Evolutionary conservation across 2,797 vertebrate species (phyloP), one percentile per base, ranked within the genome.

Genomic region (Lagocephalus sceleratus): DNA sequence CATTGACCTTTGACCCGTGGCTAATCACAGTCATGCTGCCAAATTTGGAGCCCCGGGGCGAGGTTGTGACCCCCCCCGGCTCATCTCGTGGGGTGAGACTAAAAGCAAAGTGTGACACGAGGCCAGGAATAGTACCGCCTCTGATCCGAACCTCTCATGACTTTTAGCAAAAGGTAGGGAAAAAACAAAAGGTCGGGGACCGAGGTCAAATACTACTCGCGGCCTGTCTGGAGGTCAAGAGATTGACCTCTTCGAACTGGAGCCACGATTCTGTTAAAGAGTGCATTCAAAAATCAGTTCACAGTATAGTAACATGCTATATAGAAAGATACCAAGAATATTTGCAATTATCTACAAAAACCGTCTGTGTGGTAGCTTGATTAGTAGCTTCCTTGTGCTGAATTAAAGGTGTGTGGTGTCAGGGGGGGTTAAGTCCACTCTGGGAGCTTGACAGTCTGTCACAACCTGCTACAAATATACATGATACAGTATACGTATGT

Each of bases 261-360:
- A 71, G 63, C 45, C 25, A 2, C 16, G 57, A 71, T 70, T 68
- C 47, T 58, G 54, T 66, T 55, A 35, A 63, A 66, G 78, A 90
- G 87, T 88, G 79, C 85, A 86, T 76, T 80, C 53, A 62, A 69
- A 42, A 71, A 67, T 63, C 4, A 75, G 68, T 90, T 90, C 90
- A 91, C 90, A 90, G 87, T 90, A 78, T 83, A 72, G 42, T 76
- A 35, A 51, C 71, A 79, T 63, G 63, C 63, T 60, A 51, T 69
- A 45, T 71, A 78, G 76, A 80, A 70, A 56, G 57, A 54, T 64
- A 66, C 60, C 71, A 66, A 72, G 8, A 21, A 49, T 43, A 63
- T 63, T 26, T 62, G 38, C 17, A 72, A 49, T 14, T 66, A 47
- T 41, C 22, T 49, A 57, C 32, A 76, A 40, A 52, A 83, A 69